A percentile compares a stretch with the other conserved stretches of the same genome.
Conservation (phyloP, 2,888 invertebrate genomes). For the Pseudanteris insignis region DNA sequence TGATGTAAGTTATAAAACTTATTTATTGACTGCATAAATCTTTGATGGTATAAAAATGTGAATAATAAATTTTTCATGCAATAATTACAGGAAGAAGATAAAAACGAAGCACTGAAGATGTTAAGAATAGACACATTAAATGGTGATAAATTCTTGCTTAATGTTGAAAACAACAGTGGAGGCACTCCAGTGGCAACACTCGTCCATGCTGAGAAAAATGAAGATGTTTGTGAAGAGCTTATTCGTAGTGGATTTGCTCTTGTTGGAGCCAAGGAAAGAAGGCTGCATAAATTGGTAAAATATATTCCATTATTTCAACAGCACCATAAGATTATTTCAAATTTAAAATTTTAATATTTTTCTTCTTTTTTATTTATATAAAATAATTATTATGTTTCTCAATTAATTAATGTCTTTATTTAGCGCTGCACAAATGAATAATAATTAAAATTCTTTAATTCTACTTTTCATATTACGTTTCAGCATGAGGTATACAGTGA, state of each 20-base stretch:
- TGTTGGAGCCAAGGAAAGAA: conserved; percentile 84
- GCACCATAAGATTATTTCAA: too few species aligned
- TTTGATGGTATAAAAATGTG: too few species aligned
- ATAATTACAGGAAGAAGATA: conserved; percentile 83
- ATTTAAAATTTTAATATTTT: too few species aligned
- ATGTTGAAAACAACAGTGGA: conserved; percentile 78
- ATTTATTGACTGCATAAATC: too few species aligned
- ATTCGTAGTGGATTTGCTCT: conserved; percentile 87
- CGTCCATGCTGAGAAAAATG: conserved; percentile 71
- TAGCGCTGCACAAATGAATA: too few species aligned
- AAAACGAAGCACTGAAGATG: conserved; percentile 76
- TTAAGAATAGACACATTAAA: conserved; percentile 70
- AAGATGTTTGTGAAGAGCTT: conserved; percentile 80
- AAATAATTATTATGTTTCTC: too few species aligned
- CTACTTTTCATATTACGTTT: too few species aligned
- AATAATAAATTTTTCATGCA: too few species aligned
- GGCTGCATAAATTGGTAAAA: conserved; percentile 79
- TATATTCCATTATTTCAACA: too few species aligned
- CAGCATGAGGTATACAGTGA: conserved; percentile 81
- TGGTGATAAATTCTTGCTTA: conserved; percentile 82
- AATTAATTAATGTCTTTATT: too few species aligned
- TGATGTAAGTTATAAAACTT: conserved; percentile 73
- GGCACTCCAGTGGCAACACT: conserved; percentile 70
- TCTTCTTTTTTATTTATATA: too few species aligned
- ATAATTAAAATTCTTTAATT: too few species aligned